Evolutionary conservation across 2,113 vertebrate genomes (phyloP).

Genomic region (Gambusia affinis): DNA sequence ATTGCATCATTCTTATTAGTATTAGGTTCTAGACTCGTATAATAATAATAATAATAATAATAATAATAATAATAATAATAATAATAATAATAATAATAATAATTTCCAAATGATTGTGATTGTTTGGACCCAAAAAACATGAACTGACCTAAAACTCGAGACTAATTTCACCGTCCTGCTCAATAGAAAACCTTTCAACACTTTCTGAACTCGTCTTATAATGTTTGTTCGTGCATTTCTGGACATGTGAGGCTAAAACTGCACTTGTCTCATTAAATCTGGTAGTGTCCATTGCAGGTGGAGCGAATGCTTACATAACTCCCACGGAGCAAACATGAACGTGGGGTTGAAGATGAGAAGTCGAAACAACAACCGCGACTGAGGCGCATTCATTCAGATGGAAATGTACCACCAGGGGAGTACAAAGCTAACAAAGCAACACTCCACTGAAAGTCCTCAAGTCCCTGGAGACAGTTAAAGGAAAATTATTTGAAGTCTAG

Average conservation of each 20-base stretch:
- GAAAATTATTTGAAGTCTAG: constrained; percentile 55
- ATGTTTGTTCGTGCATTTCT: no score
- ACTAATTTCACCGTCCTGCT: background rate
- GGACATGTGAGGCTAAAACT: background rate
- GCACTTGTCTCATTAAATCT: background rate
- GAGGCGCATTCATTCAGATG: constrained; percentile 59
- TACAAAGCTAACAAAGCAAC: constrained; percentile 59
- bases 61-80: no score
- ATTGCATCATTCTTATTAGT: background rate
- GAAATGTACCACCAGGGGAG: constrained; percentile 62
- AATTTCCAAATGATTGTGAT: background rate
- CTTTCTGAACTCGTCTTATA: no score
- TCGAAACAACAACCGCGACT: constrained; percentile 21
- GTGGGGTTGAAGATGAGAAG: constrained; percentile 36
- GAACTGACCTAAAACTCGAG: background rate
- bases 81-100: no score
- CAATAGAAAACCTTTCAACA: background rate
- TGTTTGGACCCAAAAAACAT: background rate
- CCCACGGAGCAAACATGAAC: background rate
- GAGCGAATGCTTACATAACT: background rate
- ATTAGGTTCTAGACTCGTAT: no score
- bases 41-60: no score
- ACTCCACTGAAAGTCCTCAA: constrained; percentile 55
- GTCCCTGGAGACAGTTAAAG: constrained; percentile 52
- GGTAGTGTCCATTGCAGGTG: background rate